These are phyloP conservation scores for Meriones unguiculatus DNA, from an alignment of 2,113 vertebrate genomes.

Conservation along the genomic window DNA sequence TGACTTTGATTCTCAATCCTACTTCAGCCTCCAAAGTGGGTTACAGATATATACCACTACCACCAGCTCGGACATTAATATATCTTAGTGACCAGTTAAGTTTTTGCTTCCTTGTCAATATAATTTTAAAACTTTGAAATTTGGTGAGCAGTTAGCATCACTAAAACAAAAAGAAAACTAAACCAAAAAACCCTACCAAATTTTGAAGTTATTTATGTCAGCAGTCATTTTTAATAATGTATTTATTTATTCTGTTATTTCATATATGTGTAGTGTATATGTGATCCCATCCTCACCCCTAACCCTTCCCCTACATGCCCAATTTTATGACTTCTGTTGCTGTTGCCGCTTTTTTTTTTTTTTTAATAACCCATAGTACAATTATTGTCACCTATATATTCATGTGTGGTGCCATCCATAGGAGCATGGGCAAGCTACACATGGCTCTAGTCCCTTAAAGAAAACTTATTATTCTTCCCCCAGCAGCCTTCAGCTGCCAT, in stretches of 20 bases:
- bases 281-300: background rate
- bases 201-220: background rate
- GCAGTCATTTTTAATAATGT: background rate
- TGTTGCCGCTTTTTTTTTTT: background rate
- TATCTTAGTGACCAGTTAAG: background rate
- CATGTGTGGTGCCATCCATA: background rate
- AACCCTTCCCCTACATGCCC: no score
- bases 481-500: background rate
- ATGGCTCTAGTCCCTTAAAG: background rate
- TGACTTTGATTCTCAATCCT: background rate
- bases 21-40: background rate
- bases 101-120: background rate
- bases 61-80: background rate
- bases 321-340: background rate
- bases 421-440: background rate
- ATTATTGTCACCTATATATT: background rate
- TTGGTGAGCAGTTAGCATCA: background rate
- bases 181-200: background rate
- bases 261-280: no score
- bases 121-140: slow-evolving; percentile 36
- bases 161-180: background rate
- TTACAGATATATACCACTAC: background rate
- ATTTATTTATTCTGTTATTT: background rate
- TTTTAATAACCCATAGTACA: background rate
- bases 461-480: background rate